Percentiles rank a stretch among this genome's conserved stretches.
Conservation (phyloP, 2,888 invertebrate genomes). For the Rotaria macrura region DNA sequence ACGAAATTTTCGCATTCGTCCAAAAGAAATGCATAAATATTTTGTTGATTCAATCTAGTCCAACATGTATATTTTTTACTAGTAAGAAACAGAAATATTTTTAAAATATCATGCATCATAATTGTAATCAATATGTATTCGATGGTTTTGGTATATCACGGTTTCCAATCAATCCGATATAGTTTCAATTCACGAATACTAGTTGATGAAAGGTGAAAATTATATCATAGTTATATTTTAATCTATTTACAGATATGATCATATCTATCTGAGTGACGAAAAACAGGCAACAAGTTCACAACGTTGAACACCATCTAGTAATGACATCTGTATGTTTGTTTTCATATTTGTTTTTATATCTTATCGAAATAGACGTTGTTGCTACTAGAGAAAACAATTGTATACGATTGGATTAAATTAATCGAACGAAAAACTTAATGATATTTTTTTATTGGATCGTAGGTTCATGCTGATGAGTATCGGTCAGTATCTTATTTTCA, state of each 20-base stretch:
- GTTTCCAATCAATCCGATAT: not conserved
- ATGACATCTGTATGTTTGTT: not conserved
- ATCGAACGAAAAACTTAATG: not conserved
- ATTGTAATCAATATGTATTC: not conserved
- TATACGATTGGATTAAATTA: not conserved
- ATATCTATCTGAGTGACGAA: no score
- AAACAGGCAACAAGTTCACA: no score
- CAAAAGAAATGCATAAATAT: not conserved
- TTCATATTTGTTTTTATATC: no score
- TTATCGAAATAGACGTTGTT: not conserved
- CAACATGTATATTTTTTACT: not conserved
- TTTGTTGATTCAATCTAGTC: not conserved
- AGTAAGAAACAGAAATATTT: not conserved
- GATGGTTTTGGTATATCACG: not conserved
- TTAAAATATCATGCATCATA: not conserved
- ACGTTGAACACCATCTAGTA: not conserved
- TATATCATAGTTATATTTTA: no score
- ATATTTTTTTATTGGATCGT: not conserved
- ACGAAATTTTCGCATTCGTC: not conserved
- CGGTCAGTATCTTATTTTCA: no score
- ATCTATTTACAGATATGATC: no score
- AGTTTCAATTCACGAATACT: not conserved
- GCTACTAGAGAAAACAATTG: not conserved
- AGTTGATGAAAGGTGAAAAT: not conserved
- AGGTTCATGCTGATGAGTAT: no score